Evolutionary conservation across 2,797 vertebrate genomes (phyloP).

Genomic region (Mus caroli): DNA sequence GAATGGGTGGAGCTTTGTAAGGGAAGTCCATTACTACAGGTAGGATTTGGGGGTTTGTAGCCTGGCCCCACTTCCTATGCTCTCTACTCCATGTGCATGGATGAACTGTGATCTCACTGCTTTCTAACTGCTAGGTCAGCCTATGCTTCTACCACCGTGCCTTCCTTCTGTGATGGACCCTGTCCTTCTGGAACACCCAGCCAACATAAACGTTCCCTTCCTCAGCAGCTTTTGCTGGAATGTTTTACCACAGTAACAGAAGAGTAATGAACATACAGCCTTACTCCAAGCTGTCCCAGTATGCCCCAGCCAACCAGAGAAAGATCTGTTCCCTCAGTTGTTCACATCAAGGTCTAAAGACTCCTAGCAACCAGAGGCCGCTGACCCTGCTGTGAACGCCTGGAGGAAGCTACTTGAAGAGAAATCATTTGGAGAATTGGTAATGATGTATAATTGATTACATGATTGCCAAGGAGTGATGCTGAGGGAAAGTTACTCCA

Average conservation of each 20-base stretch:
- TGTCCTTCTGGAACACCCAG: background rate
- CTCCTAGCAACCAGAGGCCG: background rate
- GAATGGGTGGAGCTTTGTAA: background rate
- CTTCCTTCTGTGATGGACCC: background rate
- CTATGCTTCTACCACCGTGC: accelerated
- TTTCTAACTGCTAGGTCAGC: background rate
- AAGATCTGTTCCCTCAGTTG: background rate
- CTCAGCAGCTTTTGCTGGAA: background rate
- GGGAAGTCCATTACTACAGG: background rate
- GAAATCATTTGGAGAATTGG: background rate
- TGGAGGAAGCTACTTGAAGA: slow-evolving; percentile 29
- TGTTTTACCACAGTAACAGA: background rate
- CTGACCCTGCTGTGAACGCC: background rate
- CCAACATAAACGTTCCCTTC: background rate
- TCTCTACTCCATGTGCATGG: no score
- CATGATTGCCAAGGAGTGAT: background rate
- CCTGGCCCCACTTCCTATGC: no score
- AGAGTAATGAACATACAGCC: background rate
- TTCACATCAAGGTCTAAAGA: background rate
- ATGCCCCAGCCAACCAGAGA: background rate
- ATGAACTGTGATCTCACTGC: background rate
- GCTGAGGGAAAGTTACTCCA: background rate
- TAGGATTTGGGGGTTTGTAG: no score
- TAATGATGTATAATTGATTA: slow-evolving; percentile 14
- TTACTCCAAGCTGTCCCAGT: background rate